A percentile compares a stretch with the other conserved stretches of the same genome.
These are phyloP conservation scores for Chloroclysta siterata DNA, from an alignment of 2,888 invertebrate genomes.

Conservation along the genomic window DNA sequence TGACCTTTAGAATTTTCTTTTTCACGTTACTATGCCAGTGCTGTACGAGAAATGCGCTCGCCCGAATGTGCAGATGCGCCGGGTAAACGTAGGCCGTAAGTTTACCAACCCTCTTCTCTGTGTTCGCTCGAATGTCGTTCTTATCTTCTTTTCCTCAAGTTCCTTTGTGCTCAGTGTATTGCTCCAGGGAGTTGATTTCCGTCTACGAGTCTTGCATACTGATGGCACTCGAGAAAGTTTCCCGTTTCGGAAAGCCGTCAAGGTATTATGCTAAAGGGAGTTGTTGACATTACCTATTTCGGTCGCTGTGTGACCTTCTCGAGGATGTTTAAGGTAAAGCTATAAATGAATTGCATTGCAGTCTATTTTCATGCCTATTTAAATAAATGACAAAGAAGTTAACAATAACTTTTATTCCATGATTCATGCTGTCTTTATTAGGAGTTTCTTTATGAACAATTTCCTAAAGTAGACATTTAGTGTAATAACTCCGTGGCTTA, in stretches of 20 bases:
- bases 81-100: conserved; percentile 73
- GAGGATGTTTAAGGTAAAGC: conserved; percentile 46
- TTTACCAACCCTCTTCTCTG: conserved; percentile 54
- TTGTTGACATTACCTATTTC: conserved; percentile 56
- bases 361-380: conserved; percentile 36
- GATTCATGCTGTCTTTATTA: conserved; percentile 23
- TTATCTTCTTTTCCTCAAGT: conserved; percentile 47
- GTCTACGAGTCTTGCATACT: conserved; percentile 54
- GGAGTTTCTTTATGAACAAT: conserved; percentile 20
- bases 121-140: conserved; percentile 50
- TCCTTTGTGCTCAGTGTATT: conserved; percentile 39
- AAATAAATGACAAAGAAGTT: conserved; percentile 25
- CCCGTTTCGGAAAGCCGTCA: conserved; percentile 52
- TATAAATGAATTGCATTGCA: conserved; percentile 42
- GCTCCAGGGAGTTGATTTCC: conserved; percentile 53
- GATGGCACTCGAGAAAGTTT: conserved; percentile 58
- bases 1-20: conserved; percentile 58
- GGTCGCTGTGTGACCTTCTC: conserved; percentile 53
- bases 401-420: conserved; percentile 13
- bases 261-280: conserved; percentile 52
- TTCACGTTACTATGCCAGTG: conserved; percentile 67
- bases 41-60: conserved; percentile 70
- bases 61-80: conserved; percentile 65
- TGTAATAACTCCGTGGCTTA: conserved; percentile 9
- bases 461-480: conserved; percentile 4